Conservation (phyloP, 1,140 invertebrate species). For the Calycopis cecrops region DNA sequence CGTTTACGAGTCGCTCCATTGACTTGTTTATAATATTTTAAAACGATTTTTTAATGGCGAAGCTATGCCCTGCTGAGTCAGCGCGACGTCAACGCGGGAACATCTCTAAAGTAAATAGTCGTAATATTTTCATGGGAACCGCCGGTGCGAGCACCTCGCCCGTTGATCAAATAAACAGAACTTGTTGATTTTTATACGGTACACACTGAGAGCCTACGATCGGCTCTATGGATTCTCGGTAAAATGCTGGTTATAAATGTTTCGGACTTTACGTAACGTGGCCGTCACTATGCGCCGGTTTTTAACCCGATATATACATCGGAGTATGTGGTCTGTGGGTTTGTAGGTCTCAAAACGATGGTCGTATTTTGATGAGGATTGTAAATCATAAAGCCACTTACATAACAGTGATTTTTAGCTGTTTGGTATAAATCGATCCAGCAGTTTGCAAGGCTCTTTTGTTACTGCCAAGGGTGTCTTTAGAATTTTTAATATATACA, state of each 20-base stretch:
- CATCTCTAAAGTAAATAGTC: constrained; percentile 68
- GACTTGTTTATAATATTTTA: constrained; percentile 7
- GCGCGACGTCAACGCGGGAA: constrained; percentile 52
- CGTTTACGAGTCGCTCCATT: not conserved
- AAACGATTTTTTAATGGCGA: constrained; percentile 12
- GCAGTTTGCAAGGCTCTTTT: too few species aligned
- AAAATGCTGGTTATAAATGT: not conserved
- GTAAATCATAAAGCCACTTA: too few species aligned
- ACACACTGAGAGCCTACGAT: constrained; percentile 33
- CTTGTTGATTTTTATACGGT: constrained; percentile 68
- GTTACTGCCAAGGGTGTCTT: too few species aligned
- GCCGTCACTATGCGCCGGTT: too few species aligned
- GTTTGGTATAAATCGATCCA: too few species aligned
- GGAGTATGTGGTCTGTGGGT: too few species aligned
- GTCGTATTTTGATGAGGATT: too few species aligned
- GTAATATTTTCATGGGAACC: constrained; percentile 68
- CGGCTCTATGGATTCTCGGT: constrained; percentile 34
- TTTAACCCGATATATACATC: too few species aligned
- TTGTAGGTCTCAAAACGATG: too few species aligned
- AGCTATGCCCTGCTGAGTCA: constrained; percentile 44
- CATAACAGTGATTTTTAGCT: too few species aligned
- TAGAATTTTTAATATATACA: too few species aligned
- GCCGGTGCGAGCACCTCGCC: constrained; percentile 43
- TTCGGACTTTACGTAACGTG: too few species aligned
- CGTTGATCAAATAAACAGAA: constrained; percentile 43